A percentile compares a stretch with the other conserved stretches of the same genome.
These are phyloP conservation scores for Lates japonicus DNA, from an alignment of 2,797 vertebrate genomes.

Conservation along the genomic window DNA sequence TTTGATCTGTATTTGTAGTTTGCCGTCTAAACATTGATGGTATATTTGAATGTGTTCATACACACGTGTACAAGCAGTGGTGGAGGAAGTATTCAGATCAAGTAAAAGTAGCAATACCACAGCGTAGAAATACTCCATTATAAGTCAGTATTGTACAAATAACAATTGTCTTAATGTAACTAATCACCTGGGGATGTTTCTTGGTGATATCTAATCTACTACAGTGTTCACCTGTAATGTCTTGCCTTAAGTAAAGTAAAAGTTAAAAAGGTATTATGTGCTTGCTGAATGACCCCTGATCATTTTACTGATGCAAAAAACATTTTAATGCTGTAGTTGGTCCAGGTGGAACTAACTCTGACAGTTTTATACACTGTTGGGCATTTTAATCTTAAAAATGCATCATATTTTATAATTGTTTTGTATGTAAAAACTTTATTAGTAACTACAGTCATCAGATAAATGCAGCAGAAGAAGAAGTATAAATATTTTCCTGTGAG, in stretches of 20 bases:
- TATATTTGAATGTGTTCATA: background rate
- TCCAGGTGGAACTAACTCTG: too few species aligned
- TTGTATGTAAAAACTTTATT: background rate
- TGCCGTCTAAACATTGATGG: background rate
- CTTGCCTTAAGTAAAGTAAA: background rate
- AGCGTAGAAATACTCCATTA: too few species aligned
- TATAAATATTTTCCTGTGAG: too few species aligned
- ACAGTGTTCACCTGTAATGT: too few species aligned
- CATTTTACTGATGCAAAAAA: background rate
- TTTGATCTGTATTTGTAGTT: conserved; percentile 13
- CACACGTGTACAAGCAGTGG: background rate
- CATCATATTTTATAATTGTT: background rate
- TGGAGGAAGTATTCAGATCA: background rate
- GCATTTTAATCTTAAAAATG: background rate
- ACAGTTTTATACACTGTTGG: too few species aligned
- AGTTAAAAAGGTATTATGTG: background rate
- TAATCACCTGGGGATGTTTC: too few species aligned
- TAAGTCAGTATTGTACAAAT: too few species aligned
- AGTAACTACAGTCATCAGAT: background rate
- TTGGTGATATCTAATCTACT: too few species aligned
- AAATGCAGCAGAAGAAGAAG: background rate
- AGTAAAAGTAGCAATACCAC: too few species aligned
- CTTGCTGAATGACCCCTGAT: background rate
- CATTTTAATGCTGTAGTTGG: background rate
- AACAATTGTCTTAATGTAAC: too few species aligned